phyloP scores from a whole-genome alignment of 35 echinoderm and acorn worm species.

The Hemicentrotus pulcherrimus region DNA sequence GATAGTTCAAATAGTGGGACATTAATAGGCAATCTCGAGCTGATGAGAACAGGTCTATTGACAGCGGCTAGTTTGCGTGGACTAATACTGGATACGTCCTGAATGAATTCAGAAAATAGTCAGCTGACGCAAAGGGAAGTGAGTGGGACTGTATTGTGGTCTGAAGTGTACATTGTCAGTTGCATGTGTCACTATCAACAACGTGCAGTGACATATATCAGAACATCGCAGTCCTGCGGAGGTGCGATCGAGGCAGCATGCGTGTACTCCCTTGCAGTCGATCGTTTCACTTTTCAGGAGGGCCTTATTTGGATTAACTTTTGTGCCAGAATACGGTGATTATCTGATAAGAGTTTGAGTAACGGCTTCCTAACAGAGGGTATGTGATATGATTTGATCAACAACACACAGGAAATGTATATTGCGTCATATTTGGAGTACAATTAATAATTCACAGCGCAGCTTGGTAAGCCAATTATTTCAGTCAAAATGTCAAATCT shows the following conservation, averaged over 20 bases:
- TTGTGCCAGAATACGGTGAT: neutral
- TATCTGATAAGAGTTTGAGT: neutral
- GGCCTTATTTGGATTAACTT: neutral
- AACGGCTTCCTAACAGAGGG: neutral
- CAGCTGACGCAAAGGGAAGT: neutral
- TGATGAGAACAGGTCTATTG: too few species aligned
- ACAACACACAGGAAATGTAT: neutral
- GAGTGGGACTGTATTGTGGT: neutral
- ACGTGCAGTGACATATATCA: neutral
- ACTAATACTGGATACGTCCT: neutral
- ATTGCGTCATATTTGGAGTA: neutral
- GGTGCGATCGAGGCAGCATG: neutral
- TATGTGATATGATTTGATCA: neutral
- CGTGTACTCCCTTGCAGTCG: neutral
- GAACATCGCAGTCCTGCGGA: neutral
- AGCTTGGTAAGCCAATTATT: neutral
- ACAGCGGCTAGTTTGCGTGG: neutral
- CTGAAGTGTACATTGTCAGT: neutral
- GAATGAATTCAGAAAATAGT: neutral
- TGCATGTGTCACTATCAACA: neutral
- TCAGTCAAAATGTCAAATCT: neutral
- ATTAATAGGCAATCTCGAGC: too few species aligned
- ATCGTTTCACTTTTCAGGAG: neutral
- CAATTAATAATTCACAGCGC: neutral
- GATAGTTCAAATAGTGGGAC: too few species aligned